phyloP scores from a whole-genome alignment of 2,888 invertebrate species.

The Rhamphomyia laevipes region DNA sequence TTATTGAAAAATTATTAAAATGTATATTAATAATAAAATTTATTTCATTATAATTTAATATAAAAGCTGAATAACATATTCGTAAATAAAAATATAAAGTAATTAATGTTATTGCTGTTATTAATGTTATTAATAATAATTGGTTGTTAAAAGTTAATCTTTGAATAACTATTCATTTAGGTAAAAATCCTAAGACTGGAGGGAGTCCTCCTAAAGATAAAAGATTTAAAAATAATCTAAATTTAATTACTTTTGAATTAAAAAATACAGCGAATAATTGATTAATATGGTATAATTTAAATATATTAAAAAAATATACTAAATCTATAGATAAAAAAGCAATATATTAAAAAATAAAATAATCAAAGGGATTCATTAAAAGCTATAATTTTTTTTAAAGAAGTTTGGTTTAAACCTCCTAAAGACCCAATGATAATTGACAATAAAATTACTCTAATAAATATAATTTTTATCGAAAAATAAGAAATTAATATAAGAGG shows the following conservation, averaged over 20 bases:
- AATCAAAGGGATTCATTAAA: constrained; percentile 42
- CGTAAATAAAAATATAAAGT: constrained; percentile 46
- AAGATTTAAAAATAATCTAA: constrained; percentile 42
- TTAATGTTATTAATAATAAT: constrained; percentile 37
- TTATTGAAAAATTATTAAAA: constrained; percentile 30
- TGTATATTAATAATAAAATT: constrained; percentile 33
- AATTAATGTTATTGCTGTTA: constrained; percentile 43
- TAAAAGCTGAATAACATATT: constrained; percentile 39
- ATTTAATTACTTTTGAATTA: constrained; percentile 37
- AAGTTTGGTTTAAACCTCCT: constrained; percentile 43
- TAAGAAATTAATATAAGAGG: constrained; percentile 45
- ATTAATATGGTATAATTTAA: constrained; percentile 42
- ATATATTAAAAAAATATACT: constrained; percentile 38
- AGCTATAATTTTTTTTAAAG: constrained; percentile 46
- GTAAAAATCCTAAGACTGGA: constrained; percentile 49
- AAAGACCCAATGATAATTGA: constrained; percentile 42
- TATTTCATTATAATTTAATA: constrained; percentile 41
- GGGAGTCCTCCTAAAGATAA: constrained; percentile 47
- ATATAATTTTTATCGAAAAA: constrained; percentile 37
- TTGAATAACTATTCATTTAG: constrained; percentile 49
- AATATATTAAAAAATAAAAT: constrained; percentile 40
- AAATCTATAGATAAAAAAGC: constrained; percentile 39
- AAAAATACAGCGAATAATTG: constrained; percentile 40
- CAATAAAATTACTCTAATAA: constrained; percentile 38
- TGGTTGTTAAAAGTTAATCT: constrained; percentile 38